phyloP scores from a whole-genome alignment of 2,113 vertebrate genomes.

The Corythaeola cristata region DNA sequence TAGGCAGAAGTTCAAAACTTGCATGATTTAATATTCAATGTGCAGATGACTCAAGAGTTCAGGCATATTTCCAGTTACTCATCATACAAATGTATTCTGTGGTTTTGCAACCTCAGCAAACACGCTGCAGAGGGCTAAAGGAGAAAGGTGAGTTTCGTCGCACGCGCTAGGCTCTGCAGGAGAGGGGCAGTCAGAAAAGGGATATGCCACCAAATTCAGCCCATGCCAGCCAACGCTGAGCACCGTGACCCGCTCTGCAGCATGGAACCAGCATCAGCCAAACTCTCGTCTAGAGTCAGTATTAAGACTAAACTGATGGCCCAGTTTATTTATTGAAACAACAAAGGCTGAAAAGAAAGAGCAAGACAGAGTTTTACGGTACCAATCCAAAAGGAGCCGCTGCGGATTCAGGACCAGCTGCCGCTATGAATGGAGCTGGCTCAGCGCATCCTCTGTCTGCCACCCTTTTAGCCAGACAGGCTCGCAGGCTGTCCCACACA shows the following conservation, averaged over 20 bases:
- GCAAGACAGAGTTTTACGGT: not conserved
- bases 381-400: not conserved
- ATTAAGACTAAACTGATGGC: not conserved
- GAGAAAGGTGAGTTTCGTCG: not conserved
- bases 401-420: not conserved
- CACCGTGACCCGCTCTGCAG: not conserved
- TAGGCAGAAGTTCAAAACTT: not conserved
- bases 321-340: not conserved
- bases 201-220: not conserved
- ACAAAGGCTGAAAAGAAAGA: not conserved
- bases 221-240: not conserved
- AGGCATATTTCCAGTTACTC: not conserved
- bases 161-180: not conserved
- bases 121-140: not conserved
- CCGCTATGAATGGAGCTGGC: not conserved
- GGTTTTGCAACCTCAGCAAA: not conserved
- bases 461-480: not conserved
- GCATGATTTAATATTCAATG: not conserved
- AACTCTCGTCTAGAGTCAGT: not conserved
- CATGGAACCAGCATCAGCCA: not conserved
- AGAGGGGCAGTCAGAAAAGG: not conserved
- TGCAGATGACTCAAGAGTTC: not conserved
- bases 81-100: not conserved
- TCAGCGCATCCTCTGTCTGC: not conserved
- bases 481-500: not conserved